Percentiles rank a stretch among this genome's conserved stretches.
Conservation (phyloP, 2,113 vertebrate species). For the Circaetus cinerascens region DNA sequence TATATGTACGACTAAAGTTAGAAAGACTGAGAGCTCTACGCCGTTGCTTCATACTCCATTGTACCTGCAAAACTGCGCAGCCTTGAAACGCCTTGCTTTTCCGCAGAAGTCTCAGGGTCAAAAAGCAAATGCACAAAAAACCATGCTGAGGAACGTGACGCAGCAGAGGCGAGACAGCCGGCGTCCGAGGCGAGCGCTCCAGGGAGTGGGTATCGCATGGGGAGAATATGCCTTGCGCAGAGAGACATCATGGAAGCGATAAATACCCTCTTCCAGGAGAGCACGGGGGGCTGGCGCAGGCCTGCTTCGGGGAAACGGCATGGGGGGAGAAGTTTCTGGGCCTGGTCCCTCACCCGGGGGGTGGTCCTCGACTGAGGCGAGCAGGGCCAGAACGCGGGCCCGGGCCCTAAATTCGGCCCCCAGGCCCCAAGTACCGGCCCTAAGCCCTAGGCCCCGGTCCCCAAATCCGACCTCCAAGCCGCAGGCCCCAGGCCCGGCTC, state of each 20-base stretch:
- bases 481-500: neutral
- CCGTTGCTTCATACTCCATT: neutral
- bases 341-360: fast-evolving
- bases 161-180: neutral
- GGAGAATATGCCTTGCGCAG: neutral
- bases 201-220: neutral
- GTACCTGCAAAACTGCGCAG: fast-evolving
- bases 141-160: fast-evolving
- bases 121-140: neutral
- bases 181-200: neutral
- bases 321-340: too few species aligned
- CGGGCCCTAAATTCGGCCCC: fast-evolving
- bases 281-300: neutral
- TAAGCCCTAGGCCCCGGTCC: neutral
- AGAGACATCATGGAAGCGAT: neutral
- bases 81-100: neutral
- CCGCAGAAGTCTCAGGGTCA: neutral
- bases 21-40: fast-evolving
- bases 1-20: fast-evolving
- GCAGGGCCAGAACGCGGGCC: fast-evolving
- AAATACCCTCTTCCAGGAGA: neutral
- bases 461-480: too few species aligned
- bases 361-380: fast-evolving
- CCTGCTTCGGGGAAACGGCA: neutral
- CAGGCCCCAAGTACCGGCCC: too few species aligned